Evolutionary conservation across 30 jellyfish, hydroid and myxozoan species (phyloP), one percentile per base, ranked within the genome.

Genomic region (Pseudorhiza aurosa): DNA sequence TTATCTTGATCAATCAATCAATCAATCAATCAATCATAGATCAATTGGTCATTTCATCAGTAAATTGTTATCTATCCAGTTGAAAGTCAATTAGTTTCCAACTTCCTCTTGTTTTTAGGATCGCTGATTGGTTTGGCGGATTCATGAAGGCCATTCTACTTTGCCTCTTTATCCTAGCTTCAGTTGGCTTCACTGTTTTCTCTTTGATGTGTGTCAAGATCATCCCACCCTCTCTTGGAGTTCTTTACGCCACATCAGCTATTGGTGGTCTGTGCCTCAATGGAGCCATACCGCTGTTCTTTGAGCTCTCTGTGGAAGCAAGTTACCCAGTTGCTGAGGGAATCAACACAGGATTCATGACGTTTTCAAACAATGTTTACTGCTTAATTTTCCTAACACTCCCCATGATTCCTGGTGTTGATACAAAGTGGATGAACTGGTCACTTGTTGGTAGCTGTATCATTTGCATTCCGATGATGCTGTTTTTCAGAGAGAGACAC

Each of bases 311-410:
- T 19, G 99, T 94, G 7, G 99, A 94, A 39, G 88, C 99, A 2
- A 94, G 99, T 62, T 94, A 94, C 64, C 99, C 99, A 12, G 97
- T 94, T 2, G 97, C 99, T 17, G 99, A 94, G 70, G 99, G 99
- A 8, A 77, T 94, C 58, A 94, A 94, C 62, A 94, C 99, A 9
- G 97, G 99, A 15, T 96, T 95, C 31, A 94, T 94, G 99, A 94
- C 99, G 4, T 94, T 94, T 56, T 94, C 99, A 25, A 94, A 94
- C 58, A 94, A 94, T 63, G 56, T 94, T 25, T 94, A 94, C 65
- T 94, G 99, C 72, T 53, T 94, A 51, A 75, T 94, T 40, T 94
- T 94, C 68, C 39, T 94, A 68, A 51, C 99, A 8, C 36, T 94
- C 21, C 99, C 99, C n/a, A 71, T 94, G 82, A 82, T 94, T 3